Base-by-base conservation (phyloP, 2,797 vertebrate genomes). In the Strix occidentalis region DNA sequence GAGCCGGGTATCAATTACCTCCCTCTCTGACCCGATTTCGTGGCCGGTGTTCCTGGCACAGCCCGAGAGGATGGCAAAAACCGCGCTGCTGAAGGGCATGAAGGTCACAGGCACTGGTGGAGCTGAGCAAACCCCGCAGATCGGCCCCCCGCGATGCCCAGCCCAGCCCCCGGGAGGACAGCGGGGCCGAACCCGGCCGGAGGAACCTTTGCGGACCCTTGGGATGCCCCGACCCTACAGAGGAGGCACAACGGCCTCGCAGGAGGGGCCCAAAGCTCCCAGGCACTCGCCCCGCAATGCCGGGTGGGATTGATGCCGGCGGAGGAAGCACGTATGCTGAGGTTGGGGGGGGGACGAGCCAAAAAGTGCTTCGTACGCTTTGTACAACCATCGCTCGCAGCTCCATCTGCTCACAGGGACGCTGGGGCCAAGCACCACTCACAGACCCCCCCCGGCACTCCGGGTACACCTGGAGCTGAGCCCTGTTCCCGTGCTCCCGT, bases 151-250 rank as follows among this genome's bases (percentile, higher is more conserved):
- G 4, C 2, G 7, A 43, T 3, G 4, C 28, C 66, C 45, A 28
- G 29, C 58, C 14, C 7, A 7, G 13, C 46, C 2, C 0, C 2
- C 2, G 48, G 45, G n/a, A 45, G 41, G 64, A 26, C 3, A 1
- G 56, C 1, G 2, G 33, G 37, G 65, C 65, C 6, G 0, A 43
- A 11, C 39, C 12, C 0, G 0, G 1, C 77, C 6, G 31, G 21
- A 61, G 69, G 39, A 31, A 16, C 43, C 24, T 16, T 9, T 2
- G 1, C 6, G 61, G 51, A 12, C 46, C 51, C 53, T 78, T 1
- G 4, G 79, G 23, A 6, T 0, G 1, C 64, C 4, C n/a, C 10
- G 4, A 19, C 20, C 60, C 51, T 3, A 2, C 0, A 7, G n/a
- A 61, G 29, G 35, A 26, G 75, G 17, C 33, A 6, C n/a, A 8